Evolutionary conservation across 2,113 vertebrate species (phyloP).

Genomic region (Scomber colias): DNA sequence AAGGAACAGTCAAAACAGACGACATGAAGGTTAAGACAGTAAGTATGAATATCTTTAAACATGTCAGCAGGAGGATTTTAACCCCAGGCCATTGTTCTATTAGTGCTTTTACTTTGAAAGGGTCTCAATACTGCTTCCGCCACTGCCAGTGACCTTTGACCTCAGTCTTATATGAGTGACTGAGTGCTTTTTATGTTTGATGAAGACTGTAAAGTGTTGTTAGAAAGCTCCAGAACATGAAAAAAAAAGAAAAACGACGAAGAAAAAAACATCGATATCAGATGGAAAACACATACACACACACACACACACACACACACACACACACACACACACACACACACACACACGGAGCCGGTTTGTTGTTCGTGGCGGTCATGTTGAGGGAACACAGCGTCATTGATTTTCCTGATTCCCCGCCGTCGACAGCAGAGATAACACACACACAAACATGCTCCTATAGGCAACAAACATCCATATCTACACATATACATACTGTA

Average conservation of each 20-base stretch:
- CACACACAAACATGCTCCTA: constrained; percentile 57
- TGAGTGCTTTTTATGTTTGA: no score
- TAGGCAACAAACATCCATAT: constrained; percentile 72
- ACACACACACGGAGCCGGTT: constrained; percentile 33
- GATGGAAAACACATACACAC: constrained; percentile 23
- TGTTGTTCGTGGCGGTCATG: constrained; percentile 62
- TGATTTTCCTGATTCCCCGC: constrained; percentile 60
- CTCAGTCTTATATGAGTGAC: no score
- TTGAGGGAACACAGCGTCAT: constrained; percentile 62
- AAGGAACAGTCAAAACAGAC: no score
- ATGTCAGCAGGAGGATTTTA: no score
- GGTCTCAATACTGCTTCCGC: no score
- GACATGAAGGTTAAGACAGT: no score
- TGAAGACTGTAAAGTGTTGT: no score
- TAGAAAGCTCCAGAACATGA: background rate
- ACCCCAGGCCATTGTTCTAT: no score
- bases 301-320: constrained; percentile 14
- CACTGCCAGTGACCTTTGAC: no score
- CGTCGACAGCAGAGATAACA: constrained; percentile 50
- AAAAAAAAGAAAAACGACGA: constrained; percentile 14
- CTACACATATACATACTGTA: constrained; percentile 49
- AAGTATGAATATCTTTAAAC: no score
- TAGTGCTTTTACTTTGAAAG: no score
- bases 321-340: constrained; percentile 28
- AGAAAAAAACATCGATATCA: constrained; percentile 28